phyloP scores from a whole-genome alignment of 2,888 invertebrate genomes.

The Subacronicta megacephala region DNA sequence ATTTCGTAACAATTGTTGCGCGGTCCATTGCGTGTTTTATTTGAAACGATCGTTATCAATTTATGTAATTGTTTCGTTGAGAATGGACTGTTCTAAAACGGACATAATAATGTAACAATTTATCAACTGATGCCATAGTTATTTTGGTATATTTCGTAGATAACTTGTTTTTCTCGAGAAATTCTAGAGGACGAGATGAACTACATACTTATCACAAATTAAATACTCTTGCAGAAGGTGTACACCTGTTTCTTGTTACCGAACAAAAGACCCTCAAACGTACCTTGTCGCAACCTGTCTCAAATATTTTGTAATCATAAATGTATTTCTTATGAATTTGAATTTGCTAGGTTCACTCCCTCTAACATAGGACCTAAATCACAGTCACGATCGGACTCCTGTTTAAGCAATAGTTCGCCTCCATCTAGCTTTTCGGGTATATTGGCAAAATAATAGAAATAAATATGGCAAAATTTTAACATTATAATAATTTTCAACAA shows the following conservation, averaged over 20 bases:
- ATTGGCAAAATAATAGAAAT: not conserved
- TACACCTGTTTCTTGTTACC: too few species aligned
- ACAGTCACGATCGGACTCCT: too few species aligned
- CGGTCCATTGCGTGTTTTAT: slow-evolving; percentile 48
- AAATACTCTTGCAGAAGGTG: too few species aligned
- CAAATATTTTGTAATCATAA: too few species aligned
- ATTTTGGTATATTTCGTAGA: not conserved
- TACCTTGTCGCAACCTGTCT: too few species aligned
- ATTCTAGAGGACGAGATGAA: not conserved
- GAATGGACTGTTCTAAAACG: slow-evolving; percentile 29
- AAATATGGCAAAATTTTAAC: slow-evolving; percentile 5
- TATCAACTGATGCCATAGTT: slow-evolving; percentile 9
- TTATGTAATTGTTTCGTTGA: slow-evolving; percentile 53
- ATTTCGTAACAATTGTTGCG: slow-evolving; percentile 40
- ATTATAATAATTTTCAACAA: slow-evolving; percentile 18
- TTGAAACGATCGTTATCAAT: slow-evolving; percentile 53
- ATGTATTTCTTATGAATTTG: too few species aligned
- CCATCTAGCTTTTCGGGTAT: too few species aligned
- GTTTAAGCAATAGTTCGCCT: too few species aligned
- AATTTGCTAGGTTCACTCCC: too few species aligned
- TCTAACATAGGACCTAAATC: too few species aligned
- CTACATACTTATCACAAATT: too few species aligned
- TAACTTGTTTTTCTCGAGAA: not conserved
- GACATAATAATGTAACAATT: slow-evolving; percentile 29
- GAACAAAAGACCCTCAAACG: too few species aligned